phyloP scores from a whole-genome alignment of 2,113 vertebrate genomes.

The Sprattus sprattus region DNA sequence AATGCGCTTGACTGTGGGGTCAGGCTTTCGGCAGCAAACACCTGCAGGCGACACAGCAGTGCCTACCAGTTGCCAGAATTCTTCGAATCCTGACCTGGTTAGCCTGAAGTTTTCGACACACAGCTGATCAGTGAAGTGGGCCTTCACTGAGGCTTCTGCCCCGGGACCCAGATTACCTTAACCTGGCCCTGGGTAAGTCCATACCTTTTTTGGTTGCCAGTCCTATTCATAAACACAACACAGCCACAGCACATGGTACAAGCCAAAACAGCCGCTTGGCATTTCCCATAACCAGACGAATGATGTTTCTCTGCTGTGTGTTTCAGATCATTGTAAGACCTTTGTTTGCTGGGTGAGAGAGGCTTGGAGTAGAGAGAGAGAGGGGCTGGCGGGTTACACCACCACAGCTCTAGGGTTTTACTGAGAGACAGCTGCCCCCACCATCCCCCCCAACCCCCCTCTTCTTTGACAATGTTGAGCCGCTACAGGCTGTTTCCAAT shows the following conservation, averaged over 20 bases:
- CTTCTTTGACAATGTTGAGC: neutral
- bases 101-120: too few species aligned
- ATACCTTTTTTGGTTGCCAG: neutral
- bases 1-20: too few species aligned
- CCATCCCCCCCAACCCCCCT: neutral
- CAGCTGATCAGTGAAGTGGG: too few species aligned
- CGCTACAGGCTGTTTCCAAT: conserved; percentile 17
- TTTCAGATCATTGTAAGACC: neutral
- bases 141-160: too few species aligned
- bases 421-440: conserved; percentile 27
- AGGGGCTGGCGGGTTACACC: neutral
- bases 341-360: neutral
- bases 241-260: neutral
- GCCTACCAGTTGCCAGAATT: too few species aligned
- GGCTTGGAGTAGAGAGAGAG: neutral
- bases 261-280: neutral
- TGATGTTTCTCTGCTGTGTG: neutral
- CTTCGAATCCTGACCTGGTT: too few species aligned
- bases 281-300: neutral
- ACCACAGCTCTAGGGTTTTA: neutral
- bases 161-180: too few species aligned
- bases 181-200: too few species aligned
- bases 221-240: neutral
- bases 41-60: too few species aligned
- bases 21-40: too few species aligned